Evolutionary conservation across 2,113 vertebrate genomes (phyloP).

Genomic region (Hystrix cristata): DNA sequence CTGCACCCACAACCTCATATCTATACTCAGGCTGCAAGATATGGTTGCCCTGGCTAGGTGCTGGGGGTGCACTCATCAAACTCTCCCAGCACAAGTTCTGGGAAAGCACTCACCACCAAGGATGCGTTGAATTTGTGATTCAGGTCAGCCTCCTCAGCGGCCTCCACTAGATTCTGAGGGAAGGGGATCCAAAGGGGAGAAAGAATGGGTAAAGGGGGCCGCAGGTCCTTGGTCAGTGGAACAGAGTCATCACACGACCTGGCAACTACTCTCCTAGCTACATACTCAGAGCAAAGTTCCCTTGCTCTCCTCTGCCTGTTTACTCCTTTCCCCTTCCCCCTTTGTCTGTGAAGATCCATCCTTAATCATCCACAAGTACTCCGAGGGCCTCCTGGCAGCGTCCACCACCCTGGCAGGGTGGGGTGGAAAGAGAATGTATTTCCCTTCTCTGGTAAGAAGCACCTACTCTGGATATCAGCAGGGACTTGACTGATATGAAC

Average conservation of each 20-base stretch:
- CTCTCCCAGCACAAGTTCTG: background rate
- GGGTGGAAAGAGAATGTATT: background rate
- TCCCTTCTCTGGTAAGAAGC: background rate
- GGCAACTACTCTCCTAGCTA: no score
- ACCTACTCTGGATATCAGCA: background rate
- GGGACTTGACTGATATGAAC: background rate
- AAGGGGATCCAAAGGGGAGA: slow-evolving; percentile 61
- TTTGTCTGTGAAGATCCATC: background rate
- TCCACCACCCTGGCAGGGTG: no score
- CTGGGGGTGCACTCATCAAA: rapidly evolving
- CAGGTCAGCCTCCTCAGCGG: slow-evolving; percentile 96
- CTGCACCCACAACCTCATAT: rapidly evolving
- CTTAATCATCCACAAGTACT: background rate
- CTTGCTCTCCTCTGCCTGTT: no score
- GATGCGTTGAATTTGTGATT: slow-evolving; percentile 95
- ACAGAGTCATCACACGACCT: background rate
- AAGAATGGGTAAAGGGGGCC: background rate
- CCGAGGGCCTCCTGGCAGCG: background rate
- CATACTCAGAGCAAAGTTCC: background rate
- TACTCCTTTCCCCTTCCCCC: background rate
- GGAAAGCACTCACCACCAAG: slow-evolving; percentile 89
- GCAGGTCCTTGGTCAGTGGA: rapidly evolving
- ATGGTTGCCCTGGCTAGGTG: no score
- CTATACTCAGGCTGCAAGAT: background rate
- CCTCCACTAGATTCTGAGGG: slow-evolving; percentile 93